Evolutionary conservation across 2,888 invertebrate species (phyloP).

Genomic region (Dermolepida albohirtum): DNA sequence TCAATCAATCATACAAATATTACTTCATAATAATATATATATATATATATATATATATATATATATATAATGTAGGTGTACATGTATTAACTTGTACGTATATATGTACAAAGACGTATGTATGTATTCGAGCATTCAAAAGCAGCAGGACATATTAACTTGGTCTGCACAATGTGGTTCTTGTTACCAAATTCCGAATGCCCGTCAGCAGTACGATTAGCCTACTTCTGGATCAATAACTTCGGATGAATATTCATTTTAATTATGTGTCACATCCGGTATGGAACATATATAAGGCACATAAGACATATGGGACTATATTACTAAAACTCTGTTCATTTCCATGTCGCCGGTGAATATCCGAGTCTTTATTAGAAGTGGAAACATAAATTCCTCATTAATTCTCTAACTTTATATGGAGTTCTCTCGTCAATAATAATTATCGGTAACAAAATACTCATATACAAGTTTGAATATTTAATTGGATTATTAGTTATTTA

Average conservation of each 20-base stretch:
- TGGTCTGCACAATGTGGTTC: constrained; percentile 19
- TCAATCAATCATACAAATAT: no score
- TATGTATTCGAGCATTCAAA: neutral
- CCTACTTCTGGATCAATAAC: constrained; percentile 24
- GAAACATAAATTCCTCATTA: no score
- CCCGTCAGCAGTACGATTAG: constrained; percentile 16
- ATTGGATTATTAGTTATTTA: no score
- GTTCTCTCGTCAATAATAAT: no score
- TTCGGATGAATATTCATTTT: constrained; percentile 36
- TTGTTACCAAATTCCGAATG: constrained; percentile 20
- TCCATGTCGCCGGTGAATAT: constrained; percentile 12
- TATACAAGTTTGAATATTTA: no score
- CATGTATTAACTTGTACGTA: neutral
- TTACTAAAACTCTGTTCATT: constrained; percentile 8
- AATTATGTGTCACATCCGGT: constrained; percentile 31
- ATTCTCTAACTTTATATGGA: no score
- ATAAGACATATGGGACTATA: constrained; percentile 9
- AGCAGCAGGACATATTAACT: constrained; percentile 13
- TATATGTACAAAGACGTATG: neutral
- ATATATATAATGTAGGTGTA: neutral
- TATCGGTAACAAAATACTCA: no score
- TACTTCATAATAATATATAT: no score
- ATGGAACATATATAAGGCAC: constrained; percentile 1
- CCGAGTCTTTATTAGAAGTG: neutral
- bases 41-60: no score